Evolutionary conservation across 2,888 invertebrate species (phyloP).

Genomic region (Melolontha melolontha): DNA sequence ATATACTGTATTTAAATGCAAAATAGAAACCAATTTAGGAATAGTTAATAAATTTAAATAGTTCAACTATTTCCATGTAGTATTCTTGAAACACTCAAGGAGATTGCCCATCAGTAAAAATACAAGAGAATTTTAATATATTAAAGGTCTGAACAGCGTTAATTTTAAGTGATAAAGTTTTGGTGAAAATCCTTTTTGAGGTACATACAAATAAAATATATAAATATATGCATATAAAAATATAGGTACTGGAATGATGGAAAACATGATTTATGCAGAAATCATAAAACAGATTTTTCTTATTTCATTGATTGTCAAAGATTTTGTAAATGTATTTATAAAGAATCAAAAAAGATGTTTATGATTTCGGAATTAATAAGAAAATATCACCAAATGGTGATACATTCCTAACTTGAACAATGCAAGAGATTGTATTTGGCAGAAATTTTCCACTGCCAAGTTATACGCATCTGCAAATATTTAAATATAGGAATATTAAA

Average conservation of each 20-base stretch:
- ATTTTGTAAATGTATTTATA: neutral
- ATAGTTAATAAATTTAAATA: no score
- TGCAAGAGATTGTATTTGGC: conserved; percentile 38
- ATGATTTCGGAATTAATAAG: conserved; percentile 35
- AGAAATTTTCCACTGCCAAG: conserved; percentile 35
- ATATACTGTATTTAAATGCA: no score
- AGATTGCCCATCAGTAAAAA: neutral
- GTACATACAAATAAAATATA: conserved; percentile 41
- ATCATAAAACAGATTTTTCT: conserved; percentile 26
- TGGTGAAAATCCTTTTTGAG: conserved; percentile 52
- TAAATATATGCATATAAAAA: conserved; percentile 26
- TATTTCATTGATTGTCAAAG: conserved; percentile 7
- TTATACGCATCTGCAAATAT: conserved; percentile 27
- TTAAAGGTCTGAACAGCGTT: conserved; percentile 12
- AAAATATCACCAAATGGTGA: conserved; percentile 29
- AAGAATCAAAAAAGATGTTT: conserved; percentile 10
- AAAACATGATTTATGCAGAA: conserved; percentile 31
- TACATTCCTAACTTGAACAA: conserved; percentile 31
- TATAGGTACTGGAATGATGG: conserved; percentile 39
- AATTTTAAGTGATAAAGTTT: conserved; percentile 37
- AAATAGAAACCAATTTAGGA: no score
- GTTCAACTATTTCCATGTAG: no score
- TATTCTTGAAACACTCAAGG: neutral
- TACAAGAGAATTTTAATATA: neutral
- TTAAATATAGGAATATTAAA: conserved; percentile 20